Conservation (phyloP, 1,140 invertebrate genomes). For the Fopius arisanus region DNA sequence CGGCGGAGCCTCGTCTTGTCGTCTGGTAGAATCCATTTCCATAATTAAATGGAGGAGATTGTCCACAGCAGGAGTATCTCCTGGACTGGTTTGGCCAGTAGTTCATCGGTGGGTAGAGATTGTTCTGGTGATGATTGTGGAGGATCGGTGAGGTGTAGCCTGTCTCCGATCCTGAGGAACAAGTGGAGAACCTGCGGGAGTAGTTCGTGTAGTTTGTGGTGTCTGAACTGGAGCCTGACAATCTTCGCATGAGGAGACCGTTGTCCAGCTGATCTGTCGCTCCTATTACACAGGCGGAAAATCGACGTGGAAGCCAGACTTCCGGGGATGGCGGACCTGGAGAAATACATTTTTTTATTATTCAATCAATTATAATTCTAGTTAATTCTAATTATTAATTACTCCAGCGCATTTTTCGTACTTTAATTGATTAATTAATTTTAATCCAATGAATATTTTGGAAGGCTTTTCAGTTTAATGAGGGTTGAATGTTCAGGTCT, state of each 20-base stretch:
- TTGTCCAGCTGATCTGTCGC: constrained; percentile 63
- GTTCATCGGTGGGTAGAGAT: constrained; percentile 50
- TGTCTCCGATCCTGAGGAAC: constrained; percentile 60
- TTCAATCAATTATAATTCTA: too few species aligned
- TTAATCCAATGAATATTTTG: too few species aligned
- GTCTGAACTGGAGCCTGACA: constrained; percentile 58
- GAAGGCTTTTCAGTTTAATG: too few species aligned
- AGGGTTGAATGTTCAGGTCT: too few species aligned
- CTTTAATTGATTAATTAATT: too few species aligned
- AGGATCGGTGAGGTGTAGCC: constrained; percentile 39
- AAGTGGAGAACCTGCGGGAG: constrained; percentile 53
- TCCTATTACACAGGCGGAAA: constrained; percentile 69
- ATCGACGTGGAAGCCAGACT: constrained; percentile 71
- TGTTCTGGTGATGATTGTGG: constrained; percentile 29
- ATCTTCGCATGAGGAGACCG: constrained; percentile 52
- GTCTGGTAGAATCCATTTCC: constrained; percentile 40
- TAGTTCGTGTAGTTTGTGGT: constrained; percentile 53
- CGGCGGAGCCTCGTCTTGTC: constrained; percentile 51
- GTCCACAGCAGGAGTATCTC: constrained; percentile 54
- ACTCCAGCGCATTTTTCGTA: too few species aligned
- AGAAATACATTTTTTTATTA: constrained; percentile 14
- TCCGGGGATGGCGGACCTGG: constrained; percentile 62
- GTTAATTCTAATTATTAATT: too few species aligned
- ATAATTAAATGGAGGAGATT: constrained; percentile 50
- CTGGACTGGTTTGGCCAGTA: constrained; percentile 43